Conservation (phyloP, 30 jellyfish, hydroid and myxozoan genomes). For the Cassiopea andromeda region DNA sequence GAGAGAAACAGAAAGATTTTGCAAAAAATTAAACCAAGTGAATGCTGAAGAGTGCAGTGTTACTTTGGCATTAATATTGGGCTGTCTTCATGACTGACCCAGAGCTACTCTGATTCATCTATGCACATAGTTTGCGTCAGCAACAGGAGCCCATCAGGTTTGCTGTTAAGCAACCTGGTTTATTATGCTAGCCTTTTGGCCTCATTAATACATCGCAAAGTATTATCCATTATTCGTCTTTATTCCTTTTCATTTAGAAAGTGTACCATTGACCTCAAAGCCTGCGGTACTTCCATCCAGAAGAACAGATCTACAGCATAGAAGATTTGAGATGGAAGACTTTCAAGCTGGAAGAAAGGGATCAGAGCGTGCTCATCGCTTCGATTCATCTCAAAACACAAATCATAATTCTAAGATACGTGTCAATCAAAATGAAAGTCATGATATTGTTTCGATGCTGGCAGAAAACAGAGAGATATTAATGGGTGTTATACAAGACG, state of each 20-base stretch:
- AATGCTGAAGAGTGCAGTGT: too few species aligned
- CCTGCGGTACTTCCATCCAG: neutral
- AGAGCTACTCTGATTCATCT: too few species aligned
- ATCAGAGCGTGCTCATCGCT: neutral
- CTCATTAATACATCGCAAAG: too few species aligned
- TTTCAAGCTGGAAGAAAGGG: neutral
- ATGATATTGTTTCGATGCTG: neutral
- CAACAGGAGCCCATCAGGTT: too few species aligned
- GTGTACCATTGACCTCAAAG: neutral
- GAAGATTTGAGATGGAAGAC: neutral
- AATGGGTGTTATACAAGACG: conserved; percentile 1
- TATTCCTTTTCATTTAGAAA: neutral
- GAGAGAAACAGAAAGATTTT: too few species aligned
- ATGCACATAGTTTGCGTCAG: too few species aligned
- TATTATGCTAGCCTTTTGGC: too few species aligned
- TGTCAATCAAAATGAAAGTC: neutral
- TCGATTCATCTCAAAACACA: neutral
- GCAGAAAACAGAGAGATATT: neutral
- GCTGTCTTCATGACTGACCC: too few species aligned
- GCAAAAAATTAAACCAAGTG: too few species aligned
- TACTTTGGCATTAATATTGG: too few species aligned
- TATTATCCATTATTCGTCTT: too few species aligned
- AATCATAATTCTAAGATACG: neutral
- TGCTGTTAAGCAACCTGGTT: too few species aligned
- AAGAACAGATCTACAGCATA: neutral